Evolutionary conservation across 2,888 invertebrate genomes (phyloP).

Genomic region (Miltochrista miniata): DNA sequence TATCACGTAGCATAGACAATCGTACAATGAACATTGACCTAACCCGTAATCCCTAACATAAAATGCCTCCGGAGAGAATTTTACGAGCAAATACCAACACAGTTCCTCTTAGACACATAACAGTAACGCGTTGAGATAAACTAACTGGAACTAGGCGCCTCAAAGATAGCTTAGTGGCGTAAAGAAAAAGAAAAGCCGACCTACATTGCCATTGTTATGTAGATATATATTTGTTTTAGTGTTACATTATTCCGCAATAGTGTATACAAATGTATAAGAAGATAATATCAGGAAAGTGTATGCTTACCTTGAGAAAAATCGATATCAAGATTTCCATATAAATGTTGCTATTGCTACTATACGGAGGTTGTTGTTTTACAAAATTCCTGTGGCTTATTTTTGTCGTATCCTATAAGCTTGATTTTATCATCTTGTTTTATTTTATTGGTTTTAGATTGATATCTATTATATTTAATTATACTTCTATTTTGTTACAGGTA

Average conservation of each 20-base stretch:
- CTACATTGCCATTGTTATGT: background rate
- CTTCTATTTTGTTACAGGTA: slow-evolving; percentile 53
- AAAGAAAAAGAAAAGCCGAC: too few species aligned
- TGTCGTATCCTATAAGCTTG: background rate
- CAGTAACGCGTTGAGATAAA: slow-evolving; percentile 40
- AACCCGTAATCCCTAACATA: slow-evolving; percentile 42
- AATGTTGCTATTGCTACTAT: background rate
- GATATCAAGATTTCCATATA: background rate
- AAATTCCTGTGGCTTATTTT: background rate
- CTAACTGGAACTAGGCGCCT: slow-evolving; percentile 8
- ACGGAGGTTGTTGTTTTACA: too few species aligned
- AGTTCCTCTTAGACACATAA: slow-evolving; percentile 20
- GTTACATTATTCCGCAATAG: slow-evolving; percentile 4
- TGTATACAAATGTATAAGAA: background rate
- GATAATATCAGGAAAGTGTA: slow-evolving; percentile 9
- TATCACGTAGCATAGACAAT: slow-evolving; percentile 37
- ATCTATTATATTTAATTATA: slow-evolving; percentile 4
- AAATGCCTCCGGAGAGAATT: slow-evolving; percentile 42
- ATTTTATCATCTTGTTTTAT: background rate
- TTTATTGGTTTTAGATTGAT: background rate
- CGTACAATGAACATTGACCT: slow-evolving; percentile 41
- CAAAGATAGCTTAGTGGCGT: too few species aligned
- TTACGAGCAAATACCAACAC: slow-evolving; percentile 49
- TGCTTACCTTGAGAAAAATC: slow-evolving; percentile 22
- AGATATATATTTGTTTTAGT: background rate